Evolutionary conservation across 2,113 vertebrate genomes (phyloP).

Genomic region (Nicator chloris): DNA sequence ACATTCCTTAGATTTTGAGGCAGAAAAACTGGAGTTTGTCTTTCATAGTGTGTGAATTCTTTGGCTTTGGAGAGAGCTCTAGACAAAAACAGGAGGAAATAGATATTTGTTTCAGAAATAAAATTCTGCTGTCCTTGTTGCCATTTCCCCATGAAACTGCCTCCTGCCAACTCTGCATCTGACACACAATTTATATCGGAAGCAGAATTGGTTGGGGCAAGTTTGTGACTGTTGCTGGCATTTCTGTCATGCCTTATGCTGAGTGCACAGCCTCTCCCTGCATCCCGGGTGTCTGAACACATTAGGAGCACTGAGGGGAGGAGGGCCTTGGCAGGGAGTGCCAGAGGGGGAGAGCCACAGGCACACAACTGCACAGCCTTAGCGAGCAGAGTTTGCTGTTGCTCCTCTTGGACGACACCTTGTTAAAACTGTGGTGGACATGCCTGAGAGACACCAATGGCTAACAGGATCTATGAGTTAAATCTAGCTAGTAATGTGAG

Average conservation of each 20-base stretch:
- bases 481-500: not conserved
- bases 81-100: not conserved
- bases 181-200: not conserved
- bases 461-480: not conserved
- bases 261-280: slow-evolving; percentile 32
- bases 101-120: not conserved
- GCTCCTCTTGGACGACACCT: not conserved
- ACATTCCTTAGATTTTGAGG: not conserved
- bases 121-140: not conserved
- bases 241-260: slow-evolving; percentile 33
- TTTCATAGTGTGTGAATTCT: not conserved
- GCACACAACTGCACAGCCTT: not conserved
- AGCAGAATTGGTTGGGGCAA: slow-evolving; percentile 51
- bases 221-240: slow-evolving; percentile 58
- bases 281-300: slow-evolving; percentile 18
- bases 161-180: not conserved
- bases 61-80: not conserved
- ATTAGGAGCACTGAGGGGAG: not conserved
- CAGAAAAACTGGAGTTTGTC: not conserved
- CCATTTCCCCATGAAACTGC: not conserved
- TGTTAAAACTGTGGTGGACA: not conserved
- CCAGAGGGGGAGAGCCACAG: not conserved
- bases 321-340: not conserved
- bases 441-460: not conserved
- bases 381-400: fast-evolving